A percentile compares a stretch with the other conserved stretches of the same genome.
These are phyloP conservation scores for Spheniscus mendiculus DNA, from an alignment of 2,113 vertebrate genomes.

Conservation along the genomic window DNA sequence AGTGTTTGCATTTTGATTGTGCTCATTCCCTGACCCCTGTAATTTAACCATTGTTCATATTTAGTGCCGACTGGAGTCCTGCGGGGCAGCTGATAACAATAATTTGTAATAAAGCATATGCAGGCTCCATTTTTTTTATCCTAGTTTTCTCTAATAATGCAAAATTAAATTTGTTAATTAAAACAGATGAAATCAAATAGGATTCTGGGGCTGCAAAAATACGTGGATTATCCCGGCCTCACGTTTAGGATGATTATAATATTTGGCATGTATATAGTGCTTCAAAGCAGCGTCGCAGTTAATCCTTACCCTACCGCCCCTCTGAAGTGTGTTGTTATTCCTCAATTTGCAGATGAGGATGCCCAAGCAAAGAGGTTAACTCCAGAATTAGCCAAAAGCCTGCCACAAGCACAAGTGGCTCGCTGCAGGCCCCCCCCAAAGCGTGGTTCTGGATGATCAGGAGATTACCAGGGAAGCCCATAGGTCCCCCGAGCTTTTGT, in stretches of 20 bases:
- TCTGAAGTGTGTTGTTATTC: conserved; percentile 9
- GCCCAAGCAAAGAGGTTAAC: not conserved
- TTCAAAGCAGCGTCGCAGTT: not conserved
- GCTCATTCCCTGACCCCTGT: conserved; percentile 70
- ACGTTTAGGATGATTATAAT: conserved; percentile 20
- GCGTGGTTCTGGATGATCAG: fast-evolving
- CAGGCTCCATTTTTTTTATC: conserved; percentile 31
- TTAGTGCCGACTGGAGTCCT: conserved; percentile 73
- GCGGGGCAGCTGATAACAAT: conserved; percentile 78
- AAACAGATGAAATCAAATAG: conserved; percentile 56
- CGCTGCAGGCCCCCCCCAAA: not conserved
- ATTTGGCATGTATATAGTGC: not conserved
- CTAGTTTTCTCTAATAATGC: conserved; percentile 45
- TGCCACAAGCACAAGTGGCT: fast-evolving
- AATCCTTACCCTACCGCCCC: not conserved
- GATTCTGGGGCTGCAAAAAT: conserved; percentile 34
- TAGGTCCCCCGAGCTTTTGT: not conserved
- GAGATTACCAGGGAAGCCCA: not conserved
- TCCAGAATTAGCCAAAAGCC: not conserved
- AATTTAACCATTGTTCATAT: conserved; percentile 79
- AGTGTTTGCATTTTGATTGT: conserved; percentile 78
- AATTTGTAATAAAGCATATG: conserved; percentile 68
- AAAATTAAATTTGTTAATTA: conserved; percentile 70
- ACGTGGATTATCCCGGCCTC: conserved; percentile 15
- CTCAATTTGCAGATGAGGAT: not conserved